Base-by-base conservation (phyloP, 2,888 invertebrate species). In the Drosophila suboccidentalis region DNA sequence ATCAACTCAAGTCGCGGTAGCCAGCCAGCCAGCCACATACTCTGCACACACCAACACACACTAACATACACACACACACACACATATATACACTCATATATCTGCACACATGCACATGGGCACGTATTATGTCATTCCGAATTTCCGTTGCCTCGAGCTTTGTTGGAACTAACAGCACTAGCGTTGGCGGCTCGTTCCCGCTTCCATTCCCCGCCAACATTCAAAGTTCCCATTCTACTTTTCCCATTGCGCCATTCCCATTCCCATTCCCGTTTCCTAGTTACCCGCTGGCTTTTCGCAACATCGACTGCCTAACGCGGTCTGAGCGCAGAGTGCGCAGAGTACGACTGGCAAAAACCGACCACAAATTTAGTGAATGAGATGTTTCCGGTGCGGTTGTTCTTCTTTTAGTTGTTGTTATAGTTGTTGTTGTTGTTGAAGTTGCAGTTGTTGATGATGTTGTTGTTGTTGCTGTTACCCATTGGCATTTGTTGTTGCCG, bases 331-430 rank as follows among this genome's bases (percentile, higher is more conserved):
- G 70, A 53, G 70, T 29, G 50, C 55, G 63, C 73, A 58, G 61
- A 65, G 58, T 26, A 26, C 50, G 80, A 80, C 63, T 71, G 79
- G 87, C 87, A 83, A 76, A 77, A 82, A 79, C 71, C 81, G 86
- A 86, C 90, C 90, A 84, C 89, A 88, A 90, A 89, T 89, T 89
- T 86, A 87, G 90, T 89, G 90, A 90, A 89, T 89, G 90, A 89
- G 90, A 87, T 89, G 89, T 87, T 89, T 90, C 89, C 90, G 90
- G 78, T 89, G 89, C 84, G 87, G 90, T 90, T 84, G 90, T 87
- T 78, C 72, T 75, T 80, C 75, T 71, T 59, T 68, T 71, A 55
- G 51, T 54, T 65, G 51, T 53, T 67, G 43, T 36, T 65, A 64
- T 22, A 53, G 51, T 36, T 47, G 57, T 38, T 62, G 51, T 36